Evolutionary conservation across 2,888 invertebrate species (phyloP), one percentile per base, ranked within the genome.

Genomic region (Drosophila aldrichi): DNA sequence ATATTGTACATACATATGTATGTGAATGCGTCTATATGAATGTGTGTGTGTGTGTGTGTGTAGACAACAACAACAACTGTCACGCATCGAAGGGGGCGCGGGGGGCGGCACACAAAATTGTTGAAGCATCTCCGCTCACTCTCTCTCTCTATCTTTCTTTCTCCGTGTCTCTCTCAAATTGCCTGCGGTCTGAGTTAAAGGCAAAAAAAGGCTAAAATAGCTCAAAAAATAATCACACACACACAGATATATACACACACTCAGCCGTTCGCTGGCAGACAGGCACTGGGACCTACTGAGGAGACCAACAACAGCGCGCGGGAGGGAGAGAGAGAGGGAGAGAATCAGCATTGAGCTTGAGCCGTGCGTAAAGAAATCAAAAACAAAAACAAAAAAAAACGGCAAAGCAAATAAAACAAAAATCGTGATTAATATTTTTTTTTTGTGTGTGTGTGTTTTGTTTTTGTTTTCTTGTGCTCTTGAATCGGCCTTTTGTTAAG

Each of bases 201-300:
- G 75, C 67, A 46, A 44, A 77, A 77, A 77, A 56, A 56, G 74
- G 67, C 75, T 67, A 72, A 75, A 77, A 77, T 73, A 76, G 77
- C 63, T 64, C 48, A 60, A 74, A 77, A 77, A 51, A 55, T 40
- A 62, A 65, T 43, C 59, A 59, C 64, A 71, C 36, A 49, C 48
- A 61, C 41, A 44, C 1, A 32, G 0, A 32, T 16, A 7, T 14
- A 36, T 36, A 6, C 36, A 16, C 14, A 36, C 36, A 14, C 36
- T 16, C 4, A 16, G 36, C 14, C 38, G 8, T 16, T 38, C n/a
- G 5, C 16, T 38, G 8, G 4, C 25, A 40, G 32, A 48, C n/a
- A 25, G 20, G n/a, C 41, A 49, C 38, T n/a, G 36, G 44, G 32
- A 46, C 65, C 34, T 38, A 54, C 32, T 43, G 54, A 22, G n/a